These are phyloP conservation scores for Drosophila arawakana DNA, from an alignment of 1,140 invertebrate genomes.

Conservation along the genomic window DNA sequence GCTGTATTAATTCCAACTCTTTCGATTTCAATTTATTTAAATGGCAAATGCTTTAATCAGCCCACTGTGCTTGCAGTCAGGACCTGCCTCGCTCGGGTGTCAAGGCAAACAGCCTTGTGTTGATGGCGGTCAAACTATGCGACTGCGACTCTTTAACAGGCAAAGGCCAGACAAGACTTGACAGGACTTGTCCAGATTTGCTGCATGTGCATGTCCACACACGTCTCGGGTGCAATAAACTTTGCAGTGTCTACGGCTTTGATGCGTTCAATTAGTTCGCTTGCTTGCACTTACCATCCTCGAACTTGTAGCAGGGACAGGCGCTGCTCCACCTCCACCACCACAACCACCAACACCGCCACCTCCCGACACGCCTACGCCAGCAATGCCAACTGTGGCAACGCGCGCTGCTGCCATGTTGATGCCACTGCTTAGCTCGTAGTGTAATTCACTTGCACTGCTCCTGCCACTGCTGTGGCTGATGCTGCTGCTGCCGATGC, in stretches of 20 bases:
- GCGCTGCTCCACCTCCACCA: conserved; percentile 67
- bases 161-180: background rate
- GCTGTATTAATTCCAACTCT: no score
- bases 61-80: no score
- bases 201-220: conserved; percentile 49
- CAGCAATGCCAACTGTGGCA: conserved; percentile 1
- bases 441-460: conserved; percentile 61
- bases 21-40: no score
- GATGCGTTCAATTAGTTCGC: conserved; percentile 53
- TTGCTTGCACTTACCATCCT: conserved; percentile 88
- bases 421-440: conserved; percentile 31
- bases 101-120: conserved; percentile 53
- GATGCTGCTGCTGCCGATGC: conserved; percentile 30
- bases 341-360: no score
- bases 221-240: conserved; percentile 66
- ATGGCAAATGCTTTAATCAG: no score
- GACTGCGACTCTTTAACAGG: conserved; percentile 1
- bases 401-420: conserved; percentile 19
- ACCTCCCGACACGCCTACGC: background rate
- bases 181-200: conserved; percentile 41
- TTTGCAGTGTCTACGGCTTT: conserved; percentile 34
- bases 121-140: conserved; percentile 32
- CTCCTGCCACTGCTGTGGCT: conserved; percentile 42
- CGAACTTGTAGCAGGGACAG: conserved; percentile 96
- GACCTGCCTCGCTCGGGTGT: conserved; percentile 24